Evolutionary conservation across 2,113 vertebrate genomes (phyloP), one percentile per base, ranked within the genome.

Genomic region (Podarcis muralis): DNA sequence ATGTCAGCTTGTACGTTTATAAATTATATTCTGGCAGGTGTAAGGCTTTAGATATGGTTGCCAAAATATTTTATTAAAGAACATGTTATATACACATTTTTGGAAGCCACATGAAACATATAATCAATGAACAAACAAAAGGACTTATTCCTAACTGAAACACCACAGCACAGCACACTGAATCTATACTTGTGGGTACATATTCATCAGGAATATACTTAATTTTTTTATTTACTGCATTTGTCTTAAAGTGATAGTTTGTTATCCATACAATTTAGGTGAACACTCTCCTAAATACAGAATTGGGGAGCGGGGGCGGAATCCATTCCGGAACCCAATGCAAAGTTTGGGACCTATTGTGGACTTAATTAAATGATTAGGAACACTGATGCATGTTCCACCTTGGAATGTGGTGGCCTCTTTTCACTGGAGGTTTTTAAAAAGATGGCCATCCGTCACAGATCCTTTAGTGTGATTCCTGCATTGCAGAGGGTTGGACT

Each of bases 1-100:
- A 76, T 92, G 66, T 89, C 91, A 94, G 95, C 93, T 75, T 94
- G 90, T 92, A 87, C 76, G 83, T 57, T 93, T 90, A 74, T 16
- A 92, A 92, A 95, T 92, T 94, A 87, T 92, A 81, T 84, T 92
- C 76, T 93, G 89, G 90, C 89, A 95, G 59, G 85, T 89, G 90
- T 74, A 83, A 88, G 84, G 85, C 90, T 93, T 97, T 88, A 92
- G 79, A 89, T 88, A 62, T 69, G 79, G 74, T 89, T 95, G 95
- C 90, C 85, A 88, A 7, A 83, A 25, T 89, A 89, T 71, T 87
- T 43, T 86, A 88, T 90, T 92, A 93, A 91, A 86, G 84, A 90
- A 93, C 89, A 89, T 88, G 86, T 2, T 75, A 25, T 66, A 48
- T 35, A 79, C 27, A 1, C 9, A 94, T 92, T 87, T 88, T 88